Conservation (phyloP, 2,888 invertebrate genomes). For the Protonemura montana region DNA sequence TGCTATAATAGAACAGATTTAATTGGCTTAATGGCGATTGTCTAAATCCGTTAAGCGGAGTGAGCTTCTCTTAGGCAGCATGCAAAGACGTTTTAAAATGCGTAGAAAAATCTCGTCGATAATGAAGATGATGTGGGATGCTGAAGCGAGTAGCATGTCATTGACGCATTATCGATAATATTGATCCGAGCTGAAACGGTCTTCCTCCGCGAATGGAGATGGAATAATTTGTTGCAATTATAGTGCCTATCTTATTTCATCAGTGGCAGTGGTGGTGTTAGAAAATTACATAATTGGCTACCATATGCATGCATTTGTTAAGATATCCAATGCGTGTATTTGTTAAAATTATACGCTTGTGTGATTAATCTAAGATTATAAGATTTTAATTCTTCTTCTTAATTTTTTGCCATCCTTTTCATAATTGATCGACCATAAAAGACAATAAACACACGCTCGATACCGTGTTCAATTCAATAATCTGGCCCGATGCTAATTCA, state of each 20-base stretch:
- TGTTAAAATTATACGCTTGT: neutral
- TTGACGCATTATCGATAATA: constrained; percentile 1
- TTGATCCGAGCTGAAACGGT: neutral
- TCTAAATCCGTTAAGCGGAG: neutral
- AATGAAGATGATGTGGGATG: neutral
- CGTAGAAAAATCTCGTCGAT: neutral
- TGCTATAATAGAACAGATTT: neutral
- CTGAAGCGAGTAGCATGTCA: neutral
- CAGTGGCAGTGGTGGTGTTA: neutral
- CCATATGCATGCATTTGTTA: no score
- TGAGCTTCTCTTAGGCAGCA: neutral
- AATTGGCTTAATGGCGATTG: neutral
- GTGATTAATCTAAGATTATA: no score
- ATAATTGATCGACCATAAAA: neutral
- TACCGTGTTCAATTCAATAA: neutral
- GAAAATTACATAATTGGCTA: neutral
- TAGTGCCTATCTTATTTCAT: neutral
- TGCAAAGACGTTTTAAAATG: neutral
- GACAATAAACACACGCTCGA: no score
- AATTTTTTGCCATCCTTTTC: neutral
- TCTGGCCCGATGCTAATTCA: neutral
- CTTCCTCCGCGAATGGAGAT: neutral
- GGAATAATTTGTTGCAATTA: neutral
- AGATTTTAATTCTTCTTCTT: neutral
- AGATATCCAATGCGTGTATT: neutral